Conservation (phyloP, 1,140 invertebrate genomes). For the Globodera ellingtonae region DNA sequence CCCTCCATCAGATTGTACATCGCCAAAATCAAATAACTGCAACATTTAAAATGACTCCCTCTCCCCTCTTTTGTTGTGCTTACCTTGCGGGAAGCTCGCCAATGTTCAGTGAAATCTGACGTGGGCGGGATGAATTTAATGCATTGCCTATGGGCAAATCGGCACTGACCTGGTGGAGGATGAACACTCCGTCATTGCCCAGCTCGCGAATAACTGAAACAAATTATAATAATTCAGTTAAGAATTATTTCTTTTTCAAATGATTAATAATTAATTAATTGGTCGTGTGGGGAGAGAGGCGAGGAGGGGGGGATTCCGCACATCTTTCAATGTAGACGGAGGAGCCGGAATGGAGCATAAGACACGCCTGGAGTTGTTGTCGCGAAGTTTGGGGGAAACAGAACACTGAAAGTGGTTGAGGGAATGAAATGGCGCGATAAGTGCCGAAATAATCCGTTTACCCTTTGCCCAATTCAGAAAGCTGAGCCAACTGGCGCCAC, state of each 20-base stretch:
- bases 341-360: conserved; percentile 43
- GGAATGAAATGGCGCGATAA: background rate
- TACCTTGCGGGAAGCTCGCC: conserved; percentile 63
- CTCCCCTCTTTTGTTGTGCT: conserved; percentile 7
- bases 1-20: conserved; percentile 57
- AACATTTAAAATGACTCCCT: conserved; percentile 4
- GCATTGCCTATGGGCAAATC: background rate
- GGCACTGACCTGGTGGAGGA: conserved; percentile 48
- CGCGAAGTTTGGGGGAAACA: conserved; percentile 43
- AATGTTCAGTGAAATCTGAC: conserved; percentile 59
- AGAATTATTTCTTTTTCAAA: background rate
- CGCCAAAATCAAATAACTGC: conserved; percentile 59
- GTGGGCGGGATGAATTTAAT: background rate
- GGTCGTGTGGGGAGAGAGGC: too few species aligned
- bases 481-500: conserved; percentile 55
- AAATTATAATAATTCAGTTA: background rate
- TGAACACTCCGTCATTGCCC: conserved; percentile 59
- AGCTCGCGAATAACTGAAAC: conserved; percentile 48
- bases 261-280: too few species aligned
- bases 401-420: conserved; percentile 18
- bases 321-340: conserved; percentile 50
- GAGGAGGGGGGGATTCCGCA: background rate
- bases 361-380: conserved; percentile 35
- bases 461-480: conserved; percentile 50
- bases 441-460: background rate